Percentiles rank a stretch among this genome's conserved stretches.
Evolutionary conservation across 2,888 invertebrate species (phyloP).

Genomic region (Chromoteleia sp.): DNA sequence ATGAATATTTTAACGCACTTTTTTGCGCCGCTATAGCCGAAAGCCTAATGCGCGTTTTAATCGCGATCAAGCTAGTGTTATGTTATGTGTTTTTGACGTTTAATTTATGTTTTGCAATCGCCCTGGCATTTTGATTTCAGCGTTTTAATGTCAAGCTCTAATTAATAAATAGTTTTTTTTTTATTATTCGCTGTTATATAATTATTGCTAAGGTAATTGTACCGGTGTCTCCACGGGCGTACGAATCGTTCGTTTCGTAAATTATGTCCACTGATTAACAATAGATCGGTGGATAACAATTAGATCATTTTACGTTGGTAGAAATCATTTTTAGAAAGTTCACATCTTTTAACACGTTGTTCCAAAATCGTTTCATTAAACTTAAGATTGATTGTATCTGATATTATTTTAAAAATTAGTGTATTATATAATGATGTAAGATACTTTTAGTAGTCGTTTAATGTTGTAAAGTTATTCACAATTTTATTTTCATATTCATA

Average conservation of each 20-base stretch:
- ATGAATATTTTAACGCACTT: conserved; percentile 62
- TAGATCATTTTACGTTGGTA: no score
- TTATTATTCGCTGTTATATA: neutral
- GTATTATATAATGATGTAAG: no score
- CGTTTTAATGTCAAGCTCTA: conserved; percentile 33
- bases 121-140: conserved; percentile 27
- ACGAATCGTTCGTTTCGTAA: neutral
- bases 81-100: conserved; percentile 15
- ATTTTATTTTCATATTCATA: no score
- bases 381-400: no score
- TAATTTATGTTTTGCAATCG: conserved; percentile 46
- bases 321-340: no score
- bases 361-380: no score
- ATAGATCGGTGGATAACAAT: no score
- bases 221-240: neutral
- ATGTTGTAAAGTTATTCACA: no score
- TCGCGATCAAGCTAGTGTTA: conserved; percentile 40
- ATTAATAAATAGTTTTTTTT: conserved; percentile 23
- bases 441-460: no score
- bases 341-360: no score
- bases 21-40: conserved; percentile 39
- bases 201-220: neutral
- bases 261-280: no score
- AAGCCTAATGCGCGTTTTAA: conserved; percentile 52
- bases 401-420: no score